phyloP scores from a whole-genome alignment of 2,797 vertebrate species.

The Hypotaenidia philippensis region DNA sequence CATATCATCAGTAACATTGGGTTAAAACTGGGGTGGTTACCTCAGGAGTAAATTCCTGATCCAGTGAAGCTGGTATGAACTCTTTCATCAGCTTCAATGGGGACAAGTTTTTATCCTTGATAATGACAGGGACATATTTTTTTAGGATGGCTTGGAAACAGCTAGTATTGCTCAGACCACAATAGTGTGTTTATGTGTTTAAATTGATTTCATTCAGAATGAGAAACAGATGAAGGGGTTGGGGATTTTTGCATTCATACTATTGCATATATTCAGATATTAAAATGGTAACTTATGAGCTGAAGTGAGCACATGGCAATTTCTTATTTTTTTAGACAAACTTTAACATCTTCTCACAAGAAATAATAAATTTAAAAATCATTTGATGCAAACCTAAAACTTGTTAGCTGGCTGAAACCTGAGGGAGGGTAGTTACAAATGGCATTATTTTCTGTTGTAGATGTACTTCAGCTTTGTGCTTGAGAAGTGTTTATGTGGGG shows the following conservation, averaged over 20 bases:
- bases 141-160: background rate
- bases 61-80: background rate
- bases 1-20: background rate
- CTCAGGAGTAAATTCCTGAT: background rate
- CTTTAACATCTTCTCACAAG: background rate
- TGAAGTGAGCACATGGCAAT: background rate
- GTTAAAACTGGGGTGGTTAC: background rate
- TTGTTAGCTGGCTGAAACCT: background rate
- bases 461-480: background rate
- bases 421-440: background rate
- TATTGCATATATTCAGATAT: background rate
- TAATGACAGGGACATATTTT: background rate
- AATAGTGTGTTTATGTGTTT: background rate
- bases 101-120: background rate
- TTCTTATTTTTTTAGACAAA: background rate
- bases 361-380: background rate
- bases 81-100: background rate
- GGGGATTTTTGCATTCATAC: background rate
- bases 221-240: background rate
- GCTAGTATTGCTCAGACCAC: background rate
- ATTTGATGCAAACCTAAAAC: background rate
- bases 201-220: background rate
- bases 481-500: background rate
- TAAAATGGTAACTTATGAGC: background rate
- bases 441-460: background rate